These are phyloP conservation scores for Xyrauchen texanus DNA, from an alignment of 2,113 vertebrate species.

Conservation along the genomic window DNA sequence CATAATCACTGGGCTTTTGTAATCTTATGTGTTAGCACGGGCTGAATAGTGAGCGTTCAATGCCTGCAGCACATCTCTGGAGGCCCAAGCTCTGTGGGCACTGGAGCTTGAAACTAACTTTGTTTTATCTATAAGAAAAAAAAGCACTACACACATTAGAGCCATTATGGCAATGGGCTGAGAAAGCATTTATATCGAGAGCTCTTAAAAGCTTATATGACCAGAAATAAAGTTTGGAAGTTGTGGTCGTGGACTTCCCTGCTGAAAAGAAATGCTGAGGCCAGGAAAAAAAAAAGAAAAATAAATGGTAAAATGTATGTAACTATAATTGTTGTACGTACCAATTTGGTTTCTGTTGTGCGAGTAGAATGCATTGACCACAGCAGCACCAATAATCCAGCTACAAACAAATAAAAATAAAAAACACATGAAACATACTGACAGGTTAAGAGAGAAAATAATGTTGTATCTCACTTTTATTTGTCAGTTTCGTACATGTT, in stretches of 20 bases:
- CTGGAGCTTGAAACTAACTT: slow-evolving; percentile 58
- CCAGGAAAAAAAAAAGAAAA: no score
- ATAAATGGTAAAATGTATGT: no score
- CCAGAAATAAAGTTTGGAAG: background rate
- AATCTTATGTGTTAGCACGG: slow-evolving; percentile 49
- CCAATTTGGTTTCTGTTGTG: slow-evolving; percentile 97
- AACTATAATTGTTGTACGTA: slow-evolving; percentile 50
- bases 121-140: slow-evolving; percentile 48
- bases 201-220: slow-evolving; percentile 12
- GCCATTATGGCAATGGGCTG: slow-evolving; percentile 49
- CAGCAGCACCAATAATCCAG: slow-evolving; percentile 95
- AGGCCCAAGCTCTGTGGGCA: slow-evolving; percentile 45
- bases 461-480: background rate
- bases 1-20: slow-evolving; percentile 56
- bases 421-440: background rate
- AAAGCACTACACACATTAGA: slow-evolving; percentile 34
- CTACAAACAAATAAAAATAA: slow-evolving; percentile 63
- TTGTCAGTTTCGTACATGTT: slow-evolving; percentile 66
- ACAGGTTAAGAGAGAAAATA: background rate
- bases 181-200: slow-evolving; percentile 28
- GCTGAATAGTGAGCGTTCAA: slow-evolving; percentile 36
- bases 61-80: slow-evolving; percentile 36
- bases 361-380: slow-evolving; percentile 95
- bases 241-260: background rate
- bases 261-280: no score